Evolutionary conservation across 2,797 vertebrate genomes (phyloP).

Genomic region (Esox lucius): DNA sequence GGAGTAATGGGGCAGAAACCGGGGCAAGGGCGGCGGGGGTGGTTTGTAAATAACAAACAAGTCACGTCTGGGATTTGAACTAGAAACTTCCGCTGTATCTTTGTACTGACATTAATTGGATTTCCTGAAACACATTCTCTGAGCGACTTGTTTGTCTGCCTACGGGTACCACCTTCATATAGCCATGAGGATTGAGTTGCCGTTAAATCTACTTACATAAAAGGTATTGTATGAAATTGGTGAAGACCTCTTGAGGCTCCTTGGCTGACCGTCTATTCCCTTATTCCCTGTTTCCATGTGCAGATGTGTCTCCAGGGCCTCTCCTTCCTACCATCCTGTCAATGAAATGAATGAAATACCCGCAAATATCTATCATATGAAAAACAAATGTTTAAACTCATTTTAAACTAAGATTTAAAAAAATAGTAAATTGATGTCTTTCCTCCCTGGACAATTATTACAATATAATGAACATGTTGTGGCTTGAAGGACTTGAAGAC

Average conservation of each 20-base stretch:
- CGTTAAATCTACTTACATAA: background rate
- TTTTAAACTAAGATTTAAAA: background rate
- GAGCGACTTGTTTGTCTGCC: background rate
- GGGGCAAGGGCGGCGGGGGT: background rate
- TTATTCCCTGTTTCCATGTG: no score
- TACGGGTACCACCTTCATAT: background rate
- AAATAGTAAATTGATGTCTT: no score
- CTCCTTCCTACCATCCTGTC: no score
- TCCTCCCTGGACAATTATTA: background rate
- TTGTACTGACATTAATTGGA: slow-evolving; percentile 21
- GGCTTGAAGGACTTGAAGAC: background rate
- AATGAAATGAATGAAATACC: no score
- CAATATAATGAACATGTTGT: background rate
- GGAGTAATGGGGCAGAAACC: background rate
- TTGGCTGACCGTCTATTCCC: no score
- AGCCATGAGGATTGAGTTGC: background rate
- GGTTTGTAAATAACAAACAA: slow-evolving; percentile 10
- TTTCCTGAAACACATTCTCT: background rate
- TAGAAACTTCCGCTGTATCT: background rate
- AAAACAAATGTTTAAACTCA: background rate
- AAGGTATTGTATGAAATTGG: background rate
- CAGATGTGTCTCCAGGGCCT: no score
- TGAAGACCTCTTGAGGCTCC: no score
- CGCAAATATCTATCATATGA: no score
- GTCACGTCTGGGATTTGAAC: slow-evolving; percentile 28